Evolutionary conservation across 1,140 invertebrate species (phyloP), one percentile per base, ranked within the genome.

Genomic region (Ceratina japonica): DNA sequence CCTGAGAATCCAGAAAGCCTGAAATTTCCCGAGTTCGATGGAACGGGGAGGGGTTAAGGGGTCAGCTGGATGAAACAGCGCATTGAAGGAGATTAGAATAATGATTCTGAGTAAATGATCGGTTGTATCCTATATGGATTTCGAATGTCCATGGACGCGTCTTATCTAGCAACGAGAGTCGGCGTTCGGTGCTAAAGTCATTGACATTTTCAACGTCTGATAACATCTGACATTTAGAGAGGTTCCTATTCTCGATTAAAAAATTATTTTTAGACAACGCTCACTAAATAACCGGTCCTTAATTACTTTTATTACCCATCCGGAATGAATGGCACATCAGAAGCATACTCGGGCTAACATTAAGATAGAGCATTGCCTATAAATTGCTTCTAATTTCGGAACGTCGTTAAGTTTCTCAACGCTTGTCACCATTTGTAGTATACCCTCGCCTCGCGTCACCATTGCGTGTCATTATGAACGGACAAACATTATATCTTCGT

Each of bases 381-480:
- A 58, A 66, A 65, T 66, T 20, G n/a, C n/a, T 64, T 65, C 49
- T 20, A 56, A 52, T 52, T 37, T 64, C 22, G 10, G 20, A 37
- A 5, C 51, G 4, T 24, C 56, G 5, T 31, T 51, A 16, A 31
- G 49, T 64, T 54, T 24, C n/a, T 74, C n/a, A 52, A 22, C 49
- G 24, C n/a, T 12, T 12, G 18, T 0, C 12, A 64, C 31, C 13
- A 15, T 22, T 44, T 56, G 52, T 18, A 10, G 0, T 18, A 54
- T 44, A 44, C 37, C 0, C 5, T 44, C 37, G 10, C 10, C 3
- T 44, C 37, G 4, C 4, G 4, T 31, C 27, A 31, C 27, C 27
- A 4, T 31, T 31, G 27, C 27, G 27, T 31, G 1, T 31, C 27
- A 31, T 31, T 31, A 31, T 31, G 37, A 44, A 44, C 37, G 37